Conservation (phyloP, 1,140 invertebrate genomes). For the Oedothorax gibbosus region DNA sequence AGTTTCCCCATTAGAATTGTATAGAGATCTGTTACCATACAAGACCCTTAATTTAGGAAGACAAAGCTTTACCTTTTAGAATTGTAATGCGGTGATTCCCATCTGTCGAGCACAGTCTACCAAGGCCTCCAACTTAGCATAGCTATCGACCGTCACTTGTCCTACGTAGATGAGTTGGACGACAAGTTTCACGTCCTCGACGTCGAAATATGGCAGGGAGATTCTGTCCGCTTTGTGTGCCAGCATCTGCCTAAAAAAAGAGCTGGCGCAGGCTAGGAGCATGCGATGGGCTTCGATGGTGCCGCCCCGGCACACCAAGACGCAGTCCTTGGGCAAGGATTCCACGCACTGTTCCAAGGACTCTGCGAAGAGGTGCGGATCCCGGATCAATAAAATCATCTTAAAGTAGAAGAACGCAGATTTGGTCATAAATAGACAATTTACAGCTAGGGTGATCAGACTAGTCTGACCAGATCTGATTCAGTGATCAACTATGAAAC, state of each 20-base stretch:
- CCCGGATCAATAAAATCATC: no score
- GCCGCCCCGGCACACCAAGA: slow-evolving; percentile 1
- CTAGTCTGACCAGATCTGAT: no score
- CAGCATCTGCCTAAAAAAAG: background rate
- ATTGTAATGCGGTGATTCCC: background rate
- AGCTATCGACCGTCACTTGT: background rate
- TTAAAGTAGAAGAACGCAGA: no score
- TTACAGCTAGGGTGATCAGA: no score
- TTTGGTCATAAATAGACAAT: no score
- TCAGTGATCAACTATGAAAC: no score
- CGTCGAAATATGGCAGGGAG: background rate
- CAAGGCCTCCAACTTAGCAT: background rate
- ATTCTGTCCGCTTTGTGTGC: background rate
- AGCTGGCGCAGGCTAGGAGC: background rate
- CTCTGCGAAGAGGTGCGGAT: no score
- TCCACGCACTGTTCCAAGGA: background rate
- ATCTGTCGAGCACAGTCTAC: background rate
- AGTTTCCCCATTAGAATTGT: no score
- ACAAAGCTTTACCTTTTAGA: no score
- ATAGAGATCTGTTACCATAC: no score
- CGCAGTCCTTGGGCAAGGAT: background rate
- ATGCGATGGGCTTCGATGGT: background rate
- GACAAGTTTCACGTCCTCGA: background rate
- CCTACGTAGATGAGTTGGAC: background rate
- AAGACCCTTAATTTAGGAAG: no score